Conservation (phyloP, 2,888 invertebrate genomes). For the Lepidochrysops patricia region DNA sequence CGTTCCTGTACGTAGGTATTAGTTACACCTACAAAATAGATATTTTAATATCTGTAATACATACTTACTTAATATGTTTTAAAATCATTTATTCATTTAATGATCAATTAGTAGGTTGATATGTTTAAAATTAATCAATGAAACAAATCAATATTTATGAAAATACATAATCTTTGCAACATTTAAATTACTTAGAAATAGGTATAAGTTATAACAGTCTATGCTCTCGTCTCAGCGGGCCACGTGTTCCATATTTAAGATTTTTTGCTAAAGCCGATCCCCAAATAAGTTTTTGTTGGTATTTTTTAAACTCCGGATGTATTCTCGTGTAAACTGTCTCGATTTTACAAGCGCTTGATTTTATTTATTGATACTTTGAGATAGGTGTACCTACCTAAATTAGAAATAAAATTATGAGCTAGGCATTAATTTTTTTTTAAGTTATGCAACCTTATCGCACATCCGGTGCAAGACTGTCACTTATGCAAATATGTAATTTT, state of each 20-base stretch:
- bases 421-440: too few relatives aligned
- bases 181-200: too few relatives aligned
- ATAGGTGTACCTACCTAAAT: too few relatives aligned
- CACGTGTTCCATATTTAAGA: conserved; percentile 16
- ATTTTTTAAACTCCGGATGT: conserved; percentile 10
- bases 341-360: conserved; percentile 6
- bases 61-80: too few relatives aligned
- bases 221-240: conserved; percentile 6
- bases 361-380: not conserved
- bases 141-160: not conserved
- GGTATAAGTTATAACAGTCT: too few relatives aligned
- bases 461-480: too few relatives aligned
- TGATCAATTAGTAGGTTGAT: conserved; percentile 17
- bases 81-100: too few relatives aligned
- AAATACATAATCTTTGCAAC: not conserved
- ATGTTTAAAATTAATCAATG: not conserved
- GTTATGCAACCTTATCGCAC: too few relatives aligned
- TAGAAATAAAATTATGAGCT: not conserved
- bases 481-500: too few relatives aligned
- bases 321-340: not conserved
- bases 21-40: too few relatives aligned
- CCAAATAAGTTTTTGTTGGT: conserved; percentile 6
- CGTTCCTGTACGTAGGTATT: too few relatives aligned
- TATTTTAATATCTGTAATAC: too few relatives aligned
- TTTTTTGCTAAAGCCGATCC: conserved; percentile 8